Percentiles rank a stretch among this genome's conserved stretches.
Evolutionary conservation across 2,888 invertebrate genomes (phyloP).

Genomic region (Lutraria lutraria): DNA sequence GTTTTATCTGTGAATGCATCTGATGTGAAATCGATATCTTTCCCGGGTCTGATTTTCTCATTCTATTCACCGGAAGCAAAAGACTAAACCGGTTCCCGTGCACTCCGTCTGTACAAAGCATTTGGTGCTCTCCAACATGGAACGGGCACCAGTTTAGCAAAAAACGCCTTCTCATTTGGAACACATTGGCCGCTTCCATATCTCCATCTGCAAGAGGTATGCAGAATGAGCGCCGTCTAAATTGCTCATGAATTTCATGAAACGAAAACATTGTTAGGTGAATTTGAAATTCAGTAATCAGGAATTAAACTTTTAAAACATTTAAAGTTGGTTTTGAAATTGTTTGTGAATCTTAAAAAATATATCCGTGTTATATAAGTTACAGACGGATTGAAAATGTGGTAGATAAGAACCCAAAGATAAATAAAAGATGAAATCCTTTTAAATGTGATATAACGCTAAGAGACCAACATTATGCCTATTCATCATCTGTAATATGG

Average conservation of each 20-base stretch:
- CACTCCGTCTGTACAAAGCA: too few species aligned
- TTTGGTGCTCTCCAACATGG: too few species aligned
- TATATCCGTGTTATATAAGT: background rate
- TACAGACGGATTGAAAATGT: background rate
- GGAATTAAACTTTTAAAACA: background rate
- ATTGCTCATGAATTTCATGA: background rate
- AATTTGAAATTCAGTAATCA: background rate
- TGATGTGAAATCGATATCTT: conserved; percentile 1
- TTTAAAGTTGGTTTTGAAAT: background rate
- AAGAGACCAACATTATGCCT: background rate
- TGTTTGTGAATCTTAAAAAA: background rate
- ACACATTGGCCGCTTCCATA: too few species aligned
- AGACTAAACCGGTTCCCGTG: too few species aligned
- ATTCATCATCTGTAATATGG: background rate
- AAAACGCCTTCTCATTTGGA: background rate
- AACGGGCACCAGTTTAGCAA: too few species aligned
- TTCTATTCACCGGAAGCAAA: conserved; percentile 2
- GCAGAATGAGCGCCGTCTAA: background rate
- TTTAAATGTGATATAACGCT: background rate
- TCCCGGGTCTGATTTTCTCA: background rate
- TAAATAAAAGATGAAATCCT: background rate
- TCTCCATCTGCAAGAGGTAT: too few species aligned
- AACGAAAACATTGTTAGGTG: background rate
- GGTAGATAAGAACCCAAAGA: background rate
- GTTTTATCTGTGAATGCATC: background rate